A percentile compares a stretch with the other conserved stretches of the same genome.
Conservation (phyloP, 2,888 invertebrate species). For the Stenodema calcarata region DNA sequence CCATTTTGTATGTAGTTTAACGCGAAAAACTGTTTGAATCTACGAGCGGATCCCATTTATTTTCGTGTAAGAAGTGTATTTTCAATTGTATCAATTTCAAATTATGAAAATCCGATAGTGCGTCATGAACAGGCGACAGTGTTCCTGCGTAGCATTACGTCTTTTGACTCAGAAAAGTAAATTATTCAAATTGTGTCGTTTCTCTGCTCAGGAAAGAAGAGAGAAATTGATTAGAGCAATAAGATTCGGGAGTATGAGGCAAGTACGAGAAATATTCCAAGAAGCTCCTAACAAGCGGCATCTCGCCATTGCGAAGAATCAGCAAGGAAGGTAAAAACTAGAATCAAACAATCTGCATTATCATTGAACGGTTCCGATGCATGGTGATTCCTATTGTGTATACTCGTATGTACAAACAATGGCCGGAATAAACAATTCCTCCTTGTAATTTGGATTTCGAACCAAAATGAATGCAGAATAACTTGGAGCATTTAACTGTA, state of each 20-base stretch:
- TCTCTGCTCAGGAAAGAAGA: slow-evolving; percentile 71
- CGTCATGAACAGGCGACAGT: not conserved
- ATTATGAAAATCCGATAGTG: not conserved
- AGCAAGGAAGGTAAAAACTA: slow-evolving; percentile 65
- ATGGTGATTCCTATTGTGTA: too few relatives aligned
- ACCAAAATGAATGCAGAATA: too few relatives aligned
- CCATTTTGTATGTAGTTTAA: too few relatives aligned
- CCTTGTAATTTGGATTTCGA: too few relatives aligned
- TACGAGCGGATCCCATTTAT: too few relatives aligned
- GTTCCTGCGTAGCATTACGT: not conserved
- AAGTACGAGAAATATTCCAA: slow-evolving; percentile 57
- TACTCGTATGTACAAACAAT: too few relatives aligned
- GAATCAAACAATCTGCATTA: not conserved
- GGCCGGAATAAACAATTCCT: too few relatives aligned
- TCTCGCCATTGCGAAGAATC: slow-evolving; percentile 70
- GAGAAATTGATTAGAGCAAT: slow-evolving; percentile 80
- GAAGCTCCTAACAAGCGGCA: slow-evolving; percentile 64
- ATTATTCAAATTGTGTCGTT: not conserved
- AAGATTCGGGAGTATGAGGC: slow-evolving; percentile 66
- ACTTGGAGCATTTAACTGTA: too few relatives aligned
- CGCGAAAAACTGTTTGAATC: too few relatives aligned
- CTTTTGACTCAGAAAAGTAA: too few relatives aligned
- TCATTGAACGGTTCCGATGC: not conserved
- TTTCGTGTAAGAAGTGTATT: too few relatives aligned
- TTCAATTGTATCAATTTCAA: too few relatives aligned